Conservation (phyloP, 2,113 vertebrate genomes). For the Peromyscus maniculatus region DNA sequence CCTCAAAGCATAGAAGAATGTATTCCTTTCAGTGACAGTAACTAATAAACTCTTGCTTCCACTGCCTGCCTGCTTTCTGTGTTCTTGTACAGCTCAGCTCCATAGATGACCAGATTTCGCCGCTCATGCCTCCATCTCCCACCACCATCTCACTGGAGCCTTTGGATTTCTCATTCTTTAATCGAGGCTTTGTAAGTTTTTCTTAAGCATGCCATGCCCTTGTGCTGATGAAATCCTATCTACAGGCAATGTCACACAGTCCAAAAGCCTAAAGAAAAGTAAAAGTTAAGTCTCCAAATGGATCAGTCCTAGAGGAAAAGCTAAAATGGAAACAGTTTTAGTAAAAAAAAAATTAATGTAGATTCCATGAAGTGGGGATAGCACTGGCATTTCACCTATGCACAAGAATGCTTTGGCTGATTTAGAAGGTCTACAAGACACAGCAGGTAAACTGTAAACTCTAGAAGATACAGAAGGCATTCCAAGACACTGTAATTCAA, state of each 20-base stretch:
- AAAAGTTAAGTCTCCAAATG: conserved; percentile 8
- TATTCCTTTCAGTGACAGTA: not conserved
- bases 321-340: conserved; percentile 24
- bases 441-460: not conserved
- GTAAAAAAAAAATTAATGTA: conserved; percentile 3
- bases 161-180: conserved; percentile 4
- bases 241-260: not conserved
- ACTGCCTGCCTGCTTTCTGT: not conserved
- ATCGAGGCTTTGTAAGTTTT: not conserved
- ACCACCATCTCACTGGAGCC: not conserved
- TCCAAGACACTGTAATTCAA: not conserved
- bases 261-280: conserved; percentile 34
- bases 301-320: not conserved
- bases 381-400: not conserved
- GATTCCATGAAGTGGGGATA: not conserved
- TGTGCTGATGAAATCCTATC: not conserved
- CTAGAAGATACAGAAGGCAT: not conserved
- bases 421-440: not conserved
- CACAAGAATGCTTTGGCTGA: not conserved
- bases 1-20: not conserved
- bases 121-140: not conserved
- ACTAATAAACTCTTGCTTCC: not conserved
- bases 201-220: not conserved
- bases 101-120: not conserved
- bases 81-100: not conserved